Evolutionary conservation across 2,888 invertebrate genomes (phyloP), one percentile per base, ranked within the genome.

Genomic region (Laspeyria flexula): DNA sequence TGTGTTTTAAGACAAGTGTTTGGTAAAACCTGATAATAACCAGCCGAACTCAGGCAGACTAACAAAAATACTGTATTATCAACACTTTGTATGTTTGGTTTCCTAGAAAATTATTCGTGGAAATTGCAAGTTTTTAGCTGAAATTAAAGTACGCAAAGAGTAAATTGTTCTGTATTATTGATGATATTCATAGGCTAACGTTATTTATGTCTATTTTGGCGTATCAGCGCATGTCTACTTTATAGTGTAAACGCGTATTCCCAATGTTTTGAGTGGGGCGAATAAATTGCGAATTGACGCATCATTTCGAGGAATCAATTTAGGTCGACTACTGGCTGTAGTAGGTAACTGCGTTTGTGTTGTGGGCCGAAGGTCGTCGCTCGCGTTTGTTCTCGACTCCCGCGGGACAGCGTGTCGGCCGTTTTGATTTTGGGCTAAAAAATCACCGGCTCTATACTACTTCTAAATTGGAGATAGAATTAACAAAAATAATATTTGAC

Each of bases 361-460:
- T 71, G 64, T 79, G 66, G 75, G 67, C 60, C 74, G 81, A 83
- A 82, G 83, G 75, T 79, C 77, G 62, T 73, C 71, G 76, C 48
- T 75, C 77, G 73, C 65, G 76, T 73, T 79, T 62, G 51, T 51
- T 59, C 55, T 41, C 40, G 3, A 50, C 61, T 55, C 52, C 54
- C 38, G 38, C 66, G 81, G 85, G 85, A 86, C 85, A 66, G 85
- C 85, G 79, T 83, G 86, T 82, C 86, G 79, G 77, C 35, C 52
- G 48, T 13, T 67, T 71, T 73, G 61, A 58, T 66, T 65, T 53
- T 50, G 9, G 12, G 27, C 27, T 40, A 33, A 16, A 23, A 30
- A 23, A 18, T 11, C 9, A 12, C 16, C 21, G 11, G 11, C 30
- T 18, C 3, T 18, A 18, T 5, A 18, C 18, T 2, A 18, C 18